Conservation (phyloP, 2,888 invertebrate species). For the Onchidella celtica region DNA sequence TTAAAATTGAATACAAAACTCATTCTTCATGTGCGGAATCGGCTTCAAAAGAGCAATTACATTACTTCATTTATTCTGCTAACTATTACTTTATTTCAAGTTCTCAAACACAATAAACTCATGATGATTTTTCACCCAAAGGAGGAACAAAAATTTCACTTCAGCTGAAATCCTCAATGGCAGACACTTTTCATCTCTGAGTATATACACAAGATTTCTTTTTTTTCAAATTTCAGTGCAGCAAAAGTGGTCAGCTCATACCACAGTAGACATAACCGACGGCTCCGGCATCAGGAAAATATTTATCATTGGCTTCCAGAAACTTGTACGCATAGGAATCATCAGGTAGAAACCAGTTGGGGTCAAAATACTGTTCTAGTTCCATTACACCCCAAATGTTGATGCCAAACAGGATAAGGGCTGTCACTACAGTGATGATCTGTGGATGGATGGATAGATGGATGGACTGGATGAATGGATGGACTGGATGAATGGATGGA, state of each 20-base stretch:
- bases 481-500: too few relatives aligned
- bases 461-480: neutral
- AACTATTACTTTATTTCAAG: too few relatives aligned
- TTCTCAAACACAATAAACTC: too few relatives aligned
- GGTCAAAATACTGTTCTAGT: constrained; percentile 89
- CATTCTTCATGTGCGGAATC: too few relatives aligned
- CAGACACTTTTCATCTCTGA: too few relatives aligned
- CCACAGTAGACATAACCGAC: constrained; percentile 86
- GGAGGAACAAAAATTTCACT: too few relatives aligned
- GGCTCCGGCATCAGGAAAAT: constrained; percentile 86
- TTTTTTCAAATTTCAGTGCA: too few relatives aligned
- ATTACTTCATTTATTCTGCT: too few relatives aligned
- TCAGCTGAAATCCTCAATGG: too few relatives aligned
- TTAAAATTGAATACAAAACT: too few relatives aligned
- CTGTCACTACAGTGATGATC: neutral
- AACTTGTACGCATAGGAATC: constrained; percentile 86
- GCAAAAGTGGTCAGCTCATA: constrained; percentile 63
- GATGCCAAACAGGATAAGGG: constrained; percentile 82
- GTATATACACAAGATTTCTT: neutral
- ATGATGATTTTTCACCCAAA: too few relatives aligned
- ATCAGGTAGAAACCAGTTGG: constrained; percentile 89
- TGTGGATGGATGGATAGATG: neutral
- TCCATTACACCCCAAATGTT: constrained; percentile 85
- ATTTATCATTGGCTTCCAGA: constrained; percentile 82
- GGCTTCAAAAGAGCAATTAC: too few relatives aligned